phyloP scores from a whole-genome alignment of 37 sponge, comb jelly and placozoan genomes.

The Crambe crambe region DNA sequence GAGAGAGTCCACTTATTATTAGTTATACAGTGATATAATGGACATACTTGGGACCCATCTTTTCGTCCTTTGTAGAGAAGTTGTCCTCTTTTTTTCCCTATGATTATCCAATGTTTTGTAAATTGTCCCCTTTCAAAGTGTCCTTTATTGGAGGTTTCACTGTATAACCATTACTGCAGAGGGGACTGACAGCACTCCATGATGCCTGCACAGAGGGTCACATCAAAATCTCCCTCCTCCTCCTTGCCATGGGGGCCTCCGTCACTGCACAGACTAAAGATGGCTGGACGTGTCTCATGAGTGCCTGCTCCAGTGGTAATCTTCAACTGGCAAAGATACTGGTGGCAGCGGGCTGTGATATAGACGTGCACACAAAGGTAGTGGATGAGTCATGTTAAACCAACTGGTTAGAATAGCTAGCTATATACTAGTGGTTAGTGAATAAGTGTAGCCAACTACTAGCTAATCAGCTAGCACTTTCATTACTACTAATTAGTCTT shows the following conservation, averaged over 20 bases:
- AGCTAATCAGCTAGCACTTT: too few species aligned
- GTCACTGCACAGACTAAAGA: constrained; percentile 51
- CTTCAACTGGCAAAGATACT: constrained; percentile 39
- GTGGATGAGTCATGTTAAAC: too few species aligned
- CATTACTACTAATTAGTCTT: too few species aligned
- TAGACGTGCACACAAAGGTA: constrained; percentile 48
- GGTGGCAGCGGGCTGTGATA: constrained; percentile 53
- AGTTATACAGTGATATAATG: too few species aligned
- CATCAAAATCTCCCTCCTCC: constrained; percentile 32
- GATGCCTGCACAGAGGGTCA: constrained; percentile 69
- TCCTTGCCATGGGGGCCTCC: constrained; percentile 54
- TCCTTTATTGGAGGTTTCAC: background rate
- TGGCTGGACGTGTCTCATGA: constrained; percentile 74
- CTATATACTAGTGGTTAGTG: too few species aligned
- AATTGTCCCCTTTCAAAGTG: background rate
- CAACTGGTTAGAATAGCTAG: too few species aligned
- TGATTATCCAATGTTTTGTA: too few species aligned
- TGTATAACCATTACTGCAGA: constrained; percentile 30
- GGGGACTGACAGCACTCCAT: constrained; percentile 72
- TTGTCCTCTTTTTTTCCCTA: background rate
- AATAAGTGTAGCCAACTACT: too few species aligned
- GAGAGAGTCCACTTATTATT: too few species aligned
- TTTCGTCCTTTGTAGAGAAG: too few species aligned
- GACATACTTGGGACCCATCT: too few species aligned
- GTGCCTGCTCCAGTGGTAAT: constrained; percentile 60